phyloP scores from a whole-genome alignment of 2,113 vertebrate genomes.

The Symphodus melops region DNA sequence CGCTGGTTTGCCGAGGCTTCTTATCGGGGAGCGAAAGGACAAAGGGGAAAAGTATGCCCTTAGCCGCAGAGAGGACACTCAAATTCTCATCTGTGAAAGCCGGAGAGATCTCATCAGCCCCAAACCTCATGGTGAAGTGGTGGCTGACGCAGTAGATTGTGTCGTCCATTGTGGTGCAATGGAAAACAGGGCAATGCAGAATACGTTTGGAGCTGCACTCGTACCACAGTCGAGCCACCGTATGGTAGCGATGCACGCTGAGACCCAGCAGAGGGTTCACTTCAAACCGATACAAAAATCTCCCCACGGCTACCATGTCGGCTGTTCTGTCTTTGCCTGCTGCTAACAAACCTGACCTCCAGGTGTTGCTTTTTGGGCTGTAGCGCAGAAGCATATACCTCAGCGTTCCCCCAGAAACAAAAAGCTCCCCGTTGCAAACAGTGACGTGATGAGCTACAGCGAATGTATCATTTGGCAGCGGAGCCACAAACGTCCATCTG shows the following conservation, averaged over 20 bases:
- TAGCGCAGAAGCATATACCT: slow-evolving; percentile 89
- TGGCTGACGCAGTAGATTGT: slow-evolving; percentile 88
- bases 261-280: slow-evolving; percentile 85
- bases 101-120: slow-evolving; percentile 88
- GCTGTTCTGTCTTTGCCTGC: slow-evolving; percentile 84
- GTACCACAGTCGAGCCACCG: slow-evolving; percentile 89
- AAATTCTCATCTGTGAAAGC: slow-evolving; percentile 84
- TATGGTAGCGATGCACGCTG: slow-evolving; percentile 88
- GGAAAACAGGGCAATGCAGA: slow-evolving; percentile 80
- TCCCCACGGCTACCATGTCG: slow-evolving; percentile 84
- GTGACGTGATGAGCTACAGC: slow-evolving; percentile 91
- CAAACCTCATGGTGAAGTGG: slow-evolving; percentile 84
- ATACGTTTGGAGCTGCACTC: slow-evolving; percentile 82
- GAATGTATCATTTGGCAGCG: slow-evolving; percentile 91
- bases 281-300: slow-evolving; percentile 92
- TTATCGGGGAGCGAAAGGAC: slow-evolving; percentile 85
- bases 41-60: slow-evolving; percentile 85
- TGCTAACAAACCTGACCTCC: slow-evolving; percentile 78
- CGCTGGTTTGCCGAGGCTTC: slow-evolving; percentile 75
- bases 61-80: slow-evolving; percentile 81
- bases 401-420: slow-evolving; percentile 89
- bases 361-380: slow-evolving; percentile 77
- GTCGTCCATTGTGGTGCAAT: slow-evolving; percentile 81
- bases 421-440: slow-evolving; percentile 87
- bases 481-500: slow-evolving; percentile 88